Evolutionary conservation across 2,113 vertebrate genomes (phyloP), one percentile per base, ranked within the genome.

Genomic region (Callipepla californica): DNA sequence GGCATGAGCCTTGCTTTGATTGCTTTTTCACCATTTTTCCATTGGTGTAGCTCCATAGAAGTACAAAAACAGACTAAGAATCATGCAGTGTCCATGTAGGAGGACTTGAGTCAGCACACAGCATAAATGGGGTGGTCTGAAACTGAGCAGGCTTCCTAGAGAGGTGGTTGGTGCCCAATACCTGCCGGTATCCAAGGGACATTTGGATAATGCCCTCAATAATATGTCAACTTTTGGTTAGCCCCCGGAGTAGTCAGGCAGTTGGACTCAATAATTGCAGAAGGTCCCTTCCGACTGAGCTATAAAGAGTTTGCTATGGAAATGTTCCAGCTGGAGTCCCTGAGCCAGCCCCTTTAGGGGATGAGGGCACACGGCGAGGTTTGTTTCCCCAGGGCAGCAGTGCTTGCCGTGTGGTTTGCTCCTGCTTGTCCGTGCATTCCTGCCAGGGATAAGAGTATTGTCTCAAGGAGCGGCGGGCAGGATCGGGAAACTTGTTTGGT

Each of bases 401-500:
- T 19, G 66, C 50, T 94, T 7, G 11, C 0, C 0, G 72, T 51
- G 79, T 81, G 53, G 6, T 89, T 76, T 96, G 96, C 93, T 92
- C 42, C 73, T 95, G 84, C 95, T 91, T 94, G 96, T 80, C 80
- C 51, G 77, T 15, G 34, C 80, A 68, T 93, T 94, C 88, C 91
- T 17, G 0, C 57, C 93, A 44, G 85, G 92, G 89, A 96, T 93
- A 94, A 93, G 68, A 95, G 84, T 95, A 94, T 96, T 97, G 94
- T 96, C 86, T 95, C 84, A 94, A 96, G 96, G 95, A 95, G 90
- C 1, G 51, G 95, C 87, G 88, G 87, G 86, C 47, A 1, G 96
- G 81, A 92, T 91, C 80, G 66, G 87, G 68, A 62, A 80, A 95
- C 94, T 87, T 97, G 97, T 96, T 94, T 79, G 87, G 92, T 96